Evolutionary conservation across 2,797 vertebrate genomes (phyloP), one percentile per base, ranked within the genome.

Genomic region (Labeo calbasu): DNA sequence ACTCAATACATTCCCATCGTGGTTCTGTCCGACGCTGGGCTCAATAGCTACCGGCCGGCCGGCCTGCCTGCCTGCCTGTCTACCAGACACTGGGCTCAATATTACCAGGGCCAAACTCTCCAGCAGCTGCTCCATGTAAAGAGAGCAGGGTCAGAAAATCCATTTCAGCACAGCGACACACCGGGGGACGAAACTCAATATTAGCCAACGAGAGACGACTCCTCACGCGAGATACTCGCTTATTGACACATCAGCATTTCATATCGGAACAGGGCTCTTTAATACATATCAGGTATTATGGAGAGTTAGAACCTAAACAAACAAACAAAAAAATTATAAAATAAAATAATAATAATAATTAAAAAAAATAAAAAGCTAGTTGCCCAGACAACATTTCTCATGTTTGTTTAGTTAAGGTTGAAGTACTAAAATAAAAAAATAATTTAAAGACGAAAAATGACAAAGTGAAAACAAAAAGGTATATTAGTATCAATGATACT

Each of bases 71-170:
- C 80, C 86, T 48, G 80, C 63, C 73, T 82, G 87, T 87, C 89
- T 87, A 71, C 84, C 82, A 88, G 89, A 86, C 89, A 79, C 40
- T 32, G 72, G 55, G 82, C 86, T 88, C 87, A 69, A 87, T 88
- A 87, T 82, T 55, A 86, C 46, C 83, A 80, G 53, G 73, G 70
- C 75, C 28, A 55, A 51, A 75, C 77, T 25, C 78, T 84, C 46
- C 72, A 78, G 80, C 82, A 82, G 75, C 21, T 72, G 82, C 83
- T 84, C 83, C 77, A 59, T 87, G 84, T 86, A 87, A 87, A 86
- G 72, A 85, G 87, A 86, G 84, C 73, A 80, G 51, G 68, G 72
- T 78, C 48, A 69, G 46, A 89, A 90, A 88, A 90, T 89, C 84
- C 82, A 88, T 88, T 82, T 55, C 81, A 77, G 81, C 80, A 40